A percentile compares a stretch with the other conserved stretches of the same genome.
These are phyloP conservation scores for Pterophyllum scalare DNA, from an alignment of 2,113 vertebrate genomes.

Conservation along the genomic window DNA sequence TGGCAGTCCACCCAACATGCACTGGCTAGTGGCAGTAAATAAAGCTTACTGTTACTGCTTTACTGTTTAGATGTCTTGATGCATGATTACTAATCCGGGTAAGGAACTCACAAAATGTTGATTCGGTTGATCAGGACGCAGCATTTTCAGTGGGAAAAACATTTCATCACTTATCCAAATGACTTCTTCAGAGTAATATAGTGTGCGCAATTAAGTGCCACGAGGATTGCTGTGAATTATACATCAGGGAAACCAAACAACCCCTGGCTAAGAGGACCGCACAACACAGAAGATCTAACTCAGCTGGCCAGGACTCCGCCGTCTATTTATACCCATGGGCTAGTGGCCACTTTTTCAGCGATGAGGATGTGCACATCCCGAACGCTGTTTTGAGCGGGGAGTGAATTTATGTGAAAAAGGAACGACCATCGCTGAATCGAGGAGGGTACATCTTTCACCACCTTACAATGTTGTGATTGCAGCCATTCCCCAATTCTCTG, in stretches of 20 bases:
- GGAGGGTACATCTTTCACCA: background rate
- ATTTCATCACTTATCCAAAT: background rate
- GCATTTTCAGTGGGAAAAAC: background rate
- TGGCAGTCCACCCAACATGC: background rate
- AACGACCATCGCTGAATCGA: background rate
- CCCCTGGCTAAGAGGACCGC: background rate
- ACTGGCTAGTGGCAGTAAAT: background rate
- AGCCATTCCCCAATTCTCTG: too few species aligned
- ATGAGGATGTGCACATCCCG: background rate
- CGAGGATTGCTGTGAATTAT: background rate
- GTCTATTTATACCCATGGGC: background rate
- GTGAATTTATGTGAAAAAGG: background rate
- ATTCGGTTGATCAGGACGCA: background rate
- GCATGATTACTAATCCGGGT: background rate
- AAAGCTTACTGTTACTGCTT: background rate
- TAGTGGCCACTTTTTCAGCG: too few species aligned
- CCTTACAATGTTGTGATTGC: too few species aligned
- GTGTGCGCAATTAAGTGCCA: background rate
- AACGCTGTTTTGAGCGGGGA: background rate
- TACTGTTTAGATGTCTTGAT: background rate
- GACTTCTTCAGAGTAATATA: background rate
- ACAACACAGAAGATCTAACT: background rate
- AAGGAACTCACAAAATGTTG: background rate
- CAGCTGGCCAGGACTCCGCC: background rate
- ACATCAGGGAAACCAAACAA: background rate